Percentiles rank a stretch among this genome's conserved stretches.
These are phyloP conservation scores for Microctonus hyperodae DNA, from an alignment of 2,888 invertebrate species.

Conservation along the genomic window DNA sequence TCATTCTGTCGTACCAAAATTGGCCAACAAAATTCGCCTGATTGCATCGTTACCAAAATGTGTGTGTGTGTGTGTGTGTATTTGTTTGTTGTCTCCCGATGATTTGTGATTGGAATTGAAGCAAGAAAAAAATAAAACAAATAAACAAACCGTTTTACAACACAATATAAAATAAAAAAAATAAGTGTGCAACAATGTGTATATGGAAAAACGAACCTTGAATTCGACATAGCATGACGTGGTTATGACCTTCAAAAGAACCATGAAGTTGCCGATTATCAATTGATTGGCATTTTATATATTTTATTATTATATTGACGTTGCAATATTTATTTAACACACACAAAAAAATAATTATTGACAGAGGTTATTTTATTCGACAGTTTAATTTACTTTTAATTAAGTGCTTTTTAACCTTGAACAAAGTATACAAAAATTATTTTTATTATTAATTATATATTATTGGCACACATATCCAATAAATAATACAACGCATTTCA, in stretches of 20 bases:
- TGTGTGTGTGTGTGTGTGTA: too few species aligned
- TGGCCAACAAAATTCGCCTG: not conserved
- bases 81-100: not conserved
- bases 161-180: not conserved
- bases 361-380: not conserved
- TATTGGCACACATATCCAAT: not conserved
- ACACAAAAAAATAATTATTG: constrained; percentile 1
- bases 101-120: constrained; percentile 1
- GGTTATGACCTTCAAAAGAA: constrained; percentile 23
- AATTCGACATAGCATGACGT: constrained; percentile 21
- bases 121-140: not conserved
- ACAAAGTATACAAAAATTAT: not conserved
- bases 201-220: constrained; percentile 19
- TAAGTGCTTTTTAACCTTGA: not conserved
- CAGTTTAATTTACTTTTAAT: constrained; percentile 12
- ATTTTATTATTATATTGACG: constrained; percentile 16
- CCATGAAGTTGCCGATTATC: constrained; percentile 25
- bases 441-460: not conserved
- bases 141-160: not conserved
- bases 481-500: not conserved
- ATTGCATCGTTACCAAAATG: constrained; percentile 11
- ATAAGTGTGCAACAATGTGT: not conserved
- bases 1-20: constrained; percentile 14
- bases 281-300: constrained; percentile 6
- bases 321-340: constrained; percentile 12